Conservation (phyloP, 2,888 invertebrate genomes). For the Epinotia demarniana region DNA sequence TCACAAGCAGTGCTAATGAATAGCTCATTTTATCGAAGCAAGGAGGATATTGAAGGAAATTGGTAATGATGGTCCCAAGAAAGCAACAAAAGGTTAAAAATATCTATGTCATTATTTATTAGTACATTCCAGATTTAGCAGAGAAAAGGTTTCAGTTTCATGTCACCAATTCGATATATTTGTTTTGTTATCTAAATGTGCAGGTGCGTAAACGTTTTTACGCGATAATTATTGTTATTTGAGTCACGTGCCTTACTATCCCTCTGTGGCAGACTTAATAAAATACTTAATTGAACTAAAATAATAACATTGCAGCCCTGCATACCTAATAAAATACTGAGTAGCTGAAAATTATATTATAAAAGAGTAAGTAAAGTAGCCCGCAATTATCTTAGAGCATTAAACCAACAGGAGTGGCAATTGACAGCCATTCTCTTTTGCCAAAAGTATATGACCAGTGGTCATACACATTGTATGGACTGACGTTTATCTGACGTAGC, state of each 20-base stretch:
- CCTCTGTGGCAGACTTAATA: too few relatives aligned
- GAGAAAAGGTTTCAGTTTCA: background rate
- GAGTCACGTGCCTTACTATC: background rate
- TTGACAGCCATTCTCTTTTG: too few relatives aligned
- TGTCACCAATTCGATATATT: background rate
- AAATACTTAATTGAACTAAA: background rate
- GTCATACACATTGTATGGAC: too few relatives aligned
- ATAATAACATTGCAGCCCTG: background rate
- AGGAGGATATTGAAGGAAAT: background rate
- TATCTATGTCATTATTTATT: background rate
- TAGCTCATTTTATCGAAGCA: background rate
- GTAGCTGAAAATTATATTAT: too few relatives aligned
- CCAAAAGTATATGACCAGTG: too few relatives aligned
- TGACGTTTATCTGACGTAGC: too few relatives aligned
- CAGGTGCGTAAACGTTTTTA: background rate
- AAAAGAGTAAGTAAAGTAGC: too few relatives aligned
- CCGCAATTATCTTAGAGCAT: too few relatives aligned
- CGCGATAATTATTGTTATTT: background rate
- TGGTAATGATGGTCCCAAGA: slow-evolving; percentile 1
- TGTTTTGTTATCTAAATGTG: background rate
- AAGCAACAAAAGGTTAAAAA: background rate
- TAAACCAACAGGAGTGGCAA: too few relatives aligned
- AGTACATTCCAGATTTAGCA: background rate
- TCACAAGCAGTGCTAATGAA: background rate
- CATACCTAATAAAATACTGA: background rate